Evolutionary conservation across 2,888 invertebrate genomes (phyloP).

Genomic region (Lottia gigantea): DNA sequence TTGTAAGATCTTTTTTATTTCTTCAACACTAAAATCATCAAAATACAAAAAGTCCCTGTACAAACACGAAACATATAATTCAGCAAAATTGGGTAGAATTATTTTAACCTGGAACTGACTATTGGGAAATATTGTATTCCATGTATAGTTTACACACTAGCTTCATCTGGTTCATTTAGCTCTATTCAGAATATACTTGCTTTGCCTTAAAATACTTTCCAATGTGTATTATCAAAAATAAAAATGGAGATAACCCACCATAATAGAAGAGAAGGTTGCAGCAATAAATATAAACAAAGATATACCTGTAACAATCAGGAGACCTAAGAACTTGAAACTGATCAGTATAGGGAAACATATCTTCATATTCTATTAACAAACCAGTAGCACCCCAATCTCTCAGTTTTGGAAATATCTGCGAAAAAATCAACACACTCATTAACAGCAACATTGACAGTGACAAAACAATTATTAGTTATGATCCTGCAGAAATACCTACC

Average conservation of each 20-base stretch:
- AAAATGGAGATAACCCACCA: too few relatives aligned
- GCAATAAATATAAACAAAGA: background rate
- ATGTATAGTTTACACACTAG: too few relatives aligned
- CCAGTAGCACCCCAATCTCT: conserved; percentile 77
- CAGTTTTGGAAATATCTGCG: conserved; percentile 65
- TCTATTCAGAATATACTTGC: too few relatives aligned
- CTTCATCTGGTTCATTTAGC: too few relatives aligned
- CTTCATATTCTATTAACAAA: conserved; percentile 85
- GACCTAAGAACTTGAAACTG: conserved; percentile 74
- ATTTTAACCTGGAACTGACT: too few relatives aligned
- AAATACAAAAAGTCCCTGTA: too few relatives aligned
- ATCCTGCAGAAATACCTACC: too few relatives aligned
- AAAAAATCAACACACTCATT: background rate
- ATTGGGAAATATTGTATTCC: too few relatives aligned
- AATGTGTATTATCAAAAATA: background rate
- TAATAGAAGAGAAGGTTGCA: background rate
- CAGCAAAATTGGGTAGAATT: too few relatives aligned
- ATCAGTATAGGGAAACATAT: conserved; percentile 84
- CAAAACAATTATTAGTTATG: too few relatives aligned
- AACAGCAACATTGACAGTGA: too few relatives aligned
- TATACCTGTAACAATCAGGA: conserved; percentile 75
- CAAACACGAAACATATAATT: too few relatives aligned
- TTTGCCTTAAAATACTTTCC: background rate
- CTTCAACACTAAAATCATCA: conserved; percentile 47
- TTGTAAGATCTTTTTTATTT: conserved; percentile 73